A percentile compares a stretch with the other conserved stretches of the same genome.
Evolutionary conservation across 2,797 vertebrate species (phyloP).

Genomic region (Epinephelus coioides): DNA sequence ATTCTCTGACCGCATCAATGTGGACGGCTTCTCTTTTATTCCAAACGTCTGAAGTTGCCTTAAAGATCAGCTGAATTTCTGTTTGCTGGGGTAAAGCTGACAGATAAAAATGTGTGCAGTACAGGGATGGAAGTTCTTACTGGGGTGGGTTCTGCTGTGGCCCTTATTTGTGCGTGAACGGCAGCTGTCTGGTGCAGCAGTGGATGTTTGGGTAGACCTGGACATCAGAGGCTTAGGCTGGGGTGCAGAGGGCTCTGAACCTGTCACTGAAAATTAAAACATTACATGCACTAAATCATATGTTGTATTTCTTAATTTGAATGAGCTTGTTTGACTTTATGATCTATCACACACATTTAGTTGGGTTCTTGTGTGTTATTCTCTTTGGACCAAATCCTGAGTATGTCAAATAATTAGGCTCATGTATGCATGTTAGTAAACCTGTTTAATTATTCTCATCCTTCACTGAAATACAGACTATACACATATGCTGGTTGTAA

Average conservation of each 20-base stretch:
- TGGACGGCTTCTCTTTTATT: too few relatives aligned
- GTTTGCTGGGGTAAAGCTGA: not conserved
- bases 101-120: not conserved
- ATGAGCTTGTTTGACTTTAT: not conserved
- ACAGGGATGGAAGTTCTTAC: conserved; percentile 70
- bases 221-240: conserved; percentile 35
- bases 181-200: conserved; percentile 9
- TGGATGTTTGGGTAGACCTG: conserved; percentile 56
- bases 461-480: not conserved
- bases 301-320: not conserved
- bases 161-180: not conserved
- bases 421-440: not conserved
- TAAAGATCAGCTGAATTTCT: not conserved
- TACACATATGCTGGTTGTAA: too few relatives aligned
- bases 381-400: not conserved
- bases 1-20: too few relatives aligned
- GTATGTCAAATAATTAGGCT: not conserved
- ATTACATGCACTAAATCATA: not conserved
- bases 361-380: not conserved
- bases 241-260: conserved; percentile 48
- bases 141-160: conserved; percentile 64
- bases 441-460: not conserved
- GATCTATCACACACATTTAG: not conserved
- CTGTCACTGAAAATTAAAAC: conserved; percentile 35
- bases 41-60: not conserved